These are phyloP conservation scores for Silurus lanzhouensis DNA, from an alignment of 2,797 vertebrate genomes.

Conservation along the genomic window DNA sequence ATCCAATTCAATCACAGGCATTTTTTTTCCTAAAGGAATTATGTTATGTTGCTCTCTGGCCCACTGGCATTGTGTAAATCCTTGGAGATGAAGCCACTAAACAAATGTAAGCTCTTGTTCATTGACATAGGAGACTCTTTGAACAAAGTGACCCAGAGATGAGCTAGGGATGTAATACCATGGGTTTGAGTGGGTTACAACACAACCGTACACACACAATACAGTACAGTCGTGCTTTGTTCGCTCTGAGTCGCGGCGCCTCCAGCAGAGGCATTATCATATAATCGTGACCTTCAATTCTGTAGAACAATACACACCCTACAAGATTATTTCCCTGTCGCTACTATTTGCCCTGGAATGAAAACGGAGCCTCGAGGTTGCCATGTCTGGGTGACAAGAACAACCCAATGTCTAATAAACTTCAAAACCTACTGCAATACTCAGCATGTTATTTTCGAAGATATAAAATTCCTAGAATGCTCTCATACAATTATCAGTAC, in stretches of 20 bases:
- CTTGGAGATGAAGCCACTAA: neutral
- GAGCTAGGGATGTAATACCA: neutral
- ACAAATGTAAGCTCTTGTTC: slow-evolving; percentile 4
- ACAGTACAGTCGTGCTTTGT: slow-evolving; percentile 31
- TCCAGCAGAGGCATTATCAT: slow-evolving; percentile 14
- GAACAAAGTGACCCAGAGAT: slow-evolving; percentile 35
- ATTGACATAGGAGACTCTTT: neutral
- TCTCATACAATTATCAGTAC: neutral
- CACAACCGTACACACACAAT: slow-evolving; percentile 15
- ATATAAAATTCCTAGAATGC: neutral
- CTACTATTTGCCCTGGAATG: neutral
- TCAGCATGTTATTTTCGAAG: neutral
- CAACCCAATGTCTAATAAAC: neutral
- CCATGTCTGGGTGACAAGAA: neutral
- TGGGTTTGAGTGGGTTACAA: slow-evolving; percentile 18
- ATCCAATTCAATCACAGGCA: neutral
- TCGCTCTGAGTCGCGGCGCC: neutral
- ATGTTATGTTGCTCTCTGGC: neutral
- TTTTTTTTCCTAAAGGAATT: neutral
- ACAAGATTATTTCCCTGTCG: slow-evolving; percentile 16
- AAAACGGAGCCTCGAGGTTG: neutral
- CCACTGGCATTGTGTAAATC: neutral
- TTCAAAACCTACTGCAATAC: no score
- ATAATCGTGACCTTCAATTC: slow-evolving; percentile 37
- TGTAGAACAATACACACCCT: slow-evolving; percentile 34